Percentiles rank a stretch among this genome's conserved stretches.
Conservation (phyloP, 2,888 invertebrate species). For the Dasypolia templi region DNA sequence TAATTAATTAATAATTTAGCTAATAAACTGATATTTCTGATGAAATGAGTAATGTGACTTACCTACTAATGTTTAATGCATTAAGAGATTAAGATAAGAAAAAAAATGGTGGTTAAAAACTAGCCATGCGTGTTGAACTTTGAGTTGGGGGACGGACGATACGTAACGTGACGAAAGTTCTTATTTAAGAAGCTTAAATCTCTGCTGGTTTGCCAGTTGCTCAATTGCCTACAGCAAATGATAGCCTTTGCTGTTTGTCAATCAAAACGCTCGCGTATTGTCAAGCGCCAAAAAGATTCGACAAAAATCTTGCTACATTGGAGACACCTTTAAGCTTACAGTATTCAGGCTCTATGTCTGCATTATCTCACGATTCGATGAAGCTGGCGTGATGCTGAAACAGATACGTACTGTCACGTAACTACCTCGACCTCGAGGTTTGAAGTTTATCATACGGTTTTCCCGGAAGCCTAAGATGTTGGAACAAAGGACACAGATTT, state of each 20-base stretch:
- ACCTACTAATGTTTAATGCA: background rate
- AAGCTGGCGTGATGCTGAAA: background rate
- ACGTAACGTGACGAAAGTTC: no score
- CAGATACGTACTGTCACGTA: background rate
- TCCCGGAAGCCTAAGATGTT: slow-evolving; percentile 18
- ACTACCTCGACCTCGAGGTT: slow-evolving; percentile 13
- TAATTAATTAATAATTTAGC: no score
- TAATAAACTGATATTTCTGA: slow-evolving; percentile 13
- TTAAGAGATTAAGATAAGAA: slow-evolving; percentile 1
- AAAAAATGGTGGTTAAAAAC: background rate
- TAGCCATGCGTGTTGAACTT: background rate
- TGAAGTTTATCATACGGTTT: slow-evolving; percentile 30
- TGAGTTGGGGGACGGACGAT: background rate
- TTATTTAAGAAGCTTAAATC: background rate
- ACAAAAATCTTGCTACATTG: background rate
- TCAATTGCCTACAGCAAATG: no score
- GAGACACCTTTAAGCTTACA: background rate
- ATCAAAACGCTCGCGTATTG: no score
- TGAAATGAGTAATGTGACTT: background rate
- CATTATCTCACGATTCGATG: background rate
- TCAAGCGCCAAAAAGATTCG: background rate
- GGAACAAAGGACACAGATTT: slow-evolving; percentile 35
- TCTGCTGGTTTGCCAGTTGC: no score
- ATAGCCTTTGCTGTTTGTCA: no score
- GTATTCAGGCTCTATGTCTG: background rate